These are phyloP conservation scores for Gymnorhina tibicen DNA, from an alignment of 2,113 vertebrate genomes.

Conservation along the genomic window DNA sequence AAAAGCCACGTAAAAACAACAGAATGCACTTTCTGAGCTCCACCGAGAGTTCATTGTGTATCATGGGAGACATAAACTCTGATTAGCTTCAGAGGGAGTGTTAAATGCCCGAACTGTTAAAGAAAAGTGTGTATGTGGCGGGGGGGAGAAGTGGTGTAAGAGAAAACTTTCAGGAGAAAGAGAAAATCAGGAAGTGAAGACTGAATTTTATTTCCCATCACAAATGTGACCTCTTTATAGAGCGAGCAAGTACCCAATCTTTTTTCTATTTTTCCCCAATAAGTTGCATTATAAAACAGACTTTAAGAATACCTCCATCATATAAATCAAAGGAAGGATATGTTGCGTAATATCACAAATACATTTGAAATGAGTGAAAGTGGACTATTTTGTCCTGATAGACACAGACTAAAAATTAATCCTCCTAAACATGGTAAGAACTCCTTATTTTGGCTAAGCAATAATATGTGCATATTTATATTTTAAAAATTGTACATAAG, in stretches of 20 bases:
- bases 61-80: neutral
- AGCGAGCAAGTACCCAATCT: rapidly evolving
- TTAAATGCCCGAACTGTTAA: neutral
- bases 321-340: neutral
- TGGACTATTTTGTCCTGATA: neutral
- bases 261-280: rapidly evolving
- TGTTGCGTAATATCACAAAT: neutral
- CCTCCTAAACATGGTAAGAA: neutral
- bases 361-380: neutral
- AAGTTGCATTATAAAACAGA: neutral
- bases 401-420: neutral
- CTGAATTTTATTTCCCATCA: neutral
- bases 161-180: neutral
- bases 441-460: neutral
- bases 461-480: neutral
- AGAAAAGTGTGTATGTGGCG: neutral
- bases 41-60: neutral
- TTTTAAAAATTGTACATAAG: neutral
- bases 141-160: neutral
- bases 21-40: neutral
- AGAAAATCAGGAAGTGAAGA: neutral
- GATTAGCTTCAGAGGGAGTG: neutral
- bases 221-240: neutral
- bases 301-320: neutral
- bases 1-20: neutral